These are phyloP conservation scores for Daubentonia madagascariensis DNA, from an alignment of 2,113 vertebrate species.

Conservation along the genomic window DNA sequence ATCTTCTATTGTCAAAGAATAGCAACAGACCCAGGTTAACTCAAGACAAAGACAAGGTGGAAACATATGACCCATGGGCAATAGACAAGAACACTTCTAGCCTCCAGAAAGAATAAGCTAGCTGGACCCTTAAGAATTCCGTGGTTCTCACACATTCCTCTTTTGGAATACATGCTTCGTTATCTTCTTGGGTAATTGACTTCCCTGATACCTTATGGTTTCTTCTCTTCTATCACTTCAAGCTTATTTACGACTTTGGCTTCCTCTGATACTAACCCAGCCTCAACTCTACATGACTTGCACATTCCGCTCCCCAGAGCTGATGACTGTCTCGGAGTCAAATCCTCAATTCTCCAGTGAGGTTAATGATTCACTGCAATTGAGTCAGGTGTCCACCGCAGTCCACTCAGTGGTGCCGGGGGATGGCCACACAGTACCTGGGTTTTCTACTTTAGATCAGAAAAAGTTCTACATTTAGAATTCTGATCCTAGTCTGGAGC, in stretches of 20 bases:
- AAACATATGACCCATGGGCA: not conserved
- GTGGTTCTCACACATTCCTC: not conserved
- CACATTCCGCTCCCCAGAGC: not conserved
- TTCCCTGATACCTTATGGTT: not conserved
- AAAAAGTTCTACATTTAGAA: not conserved
- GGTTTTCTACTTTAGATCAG: not conserved
- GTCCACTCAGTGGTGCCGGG: not conserved
- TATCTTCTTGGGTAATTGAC: not conserved
- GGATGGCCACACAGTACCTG: not conserved
- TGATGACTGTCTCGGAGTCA: not conserved
- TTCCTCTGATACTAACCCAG: not conserved
- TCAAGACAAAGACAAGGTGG: not conserved
- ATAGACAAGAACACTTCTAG: not conserved
- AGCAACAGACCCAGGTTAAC: not conserved
- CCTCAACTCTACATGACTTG: not conserved
- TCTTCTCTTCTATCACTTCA: not conserved
- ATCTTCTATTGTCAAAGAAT: not conserved
- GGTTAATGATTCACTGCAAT: not conserved
- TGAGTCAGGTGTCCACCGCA: not conserved
- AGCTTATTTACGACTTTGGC: not conserved
- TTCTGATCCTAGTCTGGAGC: not conserved
- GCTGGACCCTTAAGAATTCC: not conserved
- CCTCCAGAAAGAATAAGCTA: not conserved
- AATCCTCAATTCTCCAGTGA: not conserved
- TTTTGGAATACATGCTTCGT: not conserved